Base-by-base conservation (phyloP, 2,888 invertebrate genomes). In the Pammene fasciana region DNA sequence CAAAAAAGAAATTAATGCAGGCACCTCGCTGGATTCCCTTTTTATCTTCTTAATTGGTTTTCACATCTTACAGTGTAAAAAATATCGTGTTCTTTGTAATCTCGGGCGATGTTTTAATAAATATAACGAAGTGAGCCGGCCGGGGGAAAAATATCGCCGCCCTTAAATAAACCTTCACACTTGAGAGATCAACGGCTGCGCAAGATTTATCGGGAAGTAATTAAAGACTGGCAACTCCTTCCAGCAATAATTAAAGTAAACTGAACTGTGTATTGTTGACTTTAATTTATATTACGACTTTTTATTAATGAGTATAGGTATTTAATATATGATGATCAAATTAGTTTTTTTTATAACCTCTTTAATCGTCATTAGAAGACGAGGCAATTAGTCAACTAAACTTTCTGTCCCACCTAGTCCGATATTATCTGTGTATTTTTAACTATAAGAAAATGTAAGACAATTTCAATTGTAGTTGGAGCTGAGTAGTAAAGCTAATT, bases 21-120 rank as follows among this genome's bases (percentile, higher is more conserved):
- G 90, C 91, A 90, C 92, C 92, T 92, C 90, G 84, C 89, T 85
- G 88, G 91, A 91, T 89, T 89, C 86, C 82, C 90, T 91, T 92
- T 93, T 93, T 93, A 93, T 93, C 93, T 93, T 87, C 90, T 92
- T 93, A 93, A 93, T 93, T 93, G 92, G 92, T 93, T 93, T 93
- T 93, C 92, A 92, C 92, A 93, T 93, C 93, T 93, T 89, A 86
- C 88, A 86, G 89, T 92, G 88, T 88, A 92, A 92, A 92, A 91
- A 92, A 92, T 92, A 92, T 92, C 91, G 87, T 91, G 90, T 91
- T 90, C 90, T 91, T 90, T 90, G 90, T 92, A 92, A 92, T 92
- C 92, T 92, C 89, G 87, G 90, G 86, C 87, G 92, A 90, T 92
- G 92, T 92, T 92, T 92, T 92, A 92, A 92, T 92, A 92, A 92